A percentile compares a stretch with the other conserved stretches of the same genome.
These are phyloP conservation scores for Fulica atra DNA, from an alignment of 2,113 vertebrate species.

Conservation along the genomic window DNA sequence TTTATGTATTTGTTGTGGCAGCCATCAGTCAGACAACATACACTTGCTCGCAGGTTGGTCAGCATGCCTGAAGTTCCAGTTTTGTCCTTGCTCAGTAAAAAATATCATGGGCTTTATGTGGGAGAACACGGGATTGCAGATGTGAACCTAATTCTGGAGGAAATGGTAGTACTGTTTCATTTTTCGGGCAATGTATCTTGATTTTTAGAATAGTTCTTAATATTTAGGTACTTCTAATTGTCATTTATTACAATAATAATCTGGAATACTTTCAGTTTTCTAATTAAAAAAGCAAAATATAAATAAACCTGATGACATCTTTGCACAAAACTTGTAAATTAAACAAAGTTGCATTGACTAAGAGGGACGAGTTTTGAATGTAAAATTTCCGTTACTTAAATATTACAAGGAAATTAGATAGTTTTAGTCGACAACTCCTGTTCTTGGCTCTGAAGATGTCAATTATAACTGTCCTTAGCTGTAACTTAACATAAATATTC, in stretches of 20 bases:
- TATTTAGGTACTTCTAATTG: neutral
- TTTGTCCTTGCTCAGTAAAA: neutral
- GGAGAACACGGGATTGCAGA: neutral
- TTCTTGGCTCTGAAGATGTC: neutral
- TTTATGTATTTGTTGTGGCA: neutral
- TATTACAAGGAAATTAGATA: neutral
- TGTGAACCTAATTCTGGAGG: neutral
- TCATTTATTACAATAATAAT: neutral
- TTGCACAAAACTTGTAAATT: neutral
- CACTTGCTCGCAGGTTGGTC: neutral
- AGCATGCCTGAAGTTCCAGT: neutral
- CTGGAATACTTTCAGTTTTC: neutral
- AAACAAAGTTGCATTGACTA: neutral
- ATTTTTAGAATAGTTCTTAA: neutral
- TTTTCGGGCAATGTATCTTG: neutral
- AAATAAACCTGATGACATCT: neutral
- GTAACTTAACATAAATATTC: neutral
- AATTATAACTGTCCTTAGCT: neutral
- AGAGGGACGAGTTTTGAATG: neutral
- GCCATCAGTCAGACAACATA: neutral
- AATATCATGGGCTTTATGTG: neutral
- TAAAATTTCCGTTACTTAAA: neutral
- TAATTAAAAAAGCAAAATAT: neutral
- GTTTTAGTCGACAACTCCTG: neutral
- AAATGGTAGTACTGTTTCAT: neutral